phyloP scores from a whole-genome alignment of 2,113 vertebrate genomes.

The Rhagologus leucostigma region DNA sequence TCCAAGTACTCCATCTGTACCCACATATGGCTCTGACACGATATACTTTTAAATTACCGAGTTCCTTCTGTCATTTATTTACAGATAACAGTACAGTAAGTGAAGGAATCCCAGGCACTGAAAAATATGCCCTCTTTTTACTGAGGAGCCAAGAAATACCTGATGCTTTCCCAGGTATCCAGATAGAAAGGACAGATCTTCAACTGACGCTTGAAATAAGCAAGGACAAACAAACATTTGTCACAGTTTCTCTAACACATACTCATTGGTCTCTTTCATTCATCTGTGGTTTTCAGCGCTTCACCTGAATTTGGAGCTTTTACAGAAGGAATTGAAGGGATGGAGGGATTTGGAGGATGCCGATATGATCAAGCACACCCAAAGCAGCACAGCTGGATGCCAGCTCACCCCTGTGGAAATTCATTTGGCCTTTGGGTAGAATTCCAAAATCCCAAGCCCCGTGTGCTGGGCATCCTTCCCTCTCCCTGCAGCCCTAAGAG shows the following conservation, averaged over 20 bases:
- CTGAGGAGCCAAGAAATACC: not conserved
- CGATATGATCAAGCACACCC: not conserved
- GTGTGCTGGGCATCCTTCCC: not conserved
- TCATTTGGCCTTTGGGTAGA: not conserved
- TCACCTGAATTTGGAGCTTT: too few relatives aligned
- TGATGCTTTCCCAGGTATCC: not conserved
- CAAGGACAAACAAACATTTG: not conserved
- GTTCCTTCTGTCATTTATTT: not conserved
- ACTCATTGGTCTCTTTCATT: not conserved
- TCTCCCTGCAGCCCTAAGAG: not conserved
- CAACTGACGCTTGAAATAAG: not conserved
- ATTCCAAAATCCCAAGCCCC: not conserved
- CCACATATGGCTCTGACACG: not conserved
- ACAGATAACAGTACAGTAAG: not conserved
- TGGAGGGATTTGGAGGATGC: too few relatives aligned
- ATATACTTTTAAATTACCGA: not conserved
- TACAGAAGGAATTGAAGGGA: too few relatives aligned
- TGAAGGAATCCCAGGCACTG: not conserved
- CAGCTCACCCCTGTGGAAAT: not conserved
- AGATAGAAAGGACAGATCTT: not conserved
- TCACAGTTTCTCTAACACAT: not conserved
- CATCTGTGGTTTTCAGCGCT: not conserved
- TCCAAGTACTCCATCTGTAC: not conserved
- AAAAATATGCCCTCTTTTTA: not conserved
- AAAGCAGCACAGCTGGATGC: not conserved